phyloP scores from a whole-genome alignment of 1,140 invertebrate species.

The Lucilia sericata region DNA sequence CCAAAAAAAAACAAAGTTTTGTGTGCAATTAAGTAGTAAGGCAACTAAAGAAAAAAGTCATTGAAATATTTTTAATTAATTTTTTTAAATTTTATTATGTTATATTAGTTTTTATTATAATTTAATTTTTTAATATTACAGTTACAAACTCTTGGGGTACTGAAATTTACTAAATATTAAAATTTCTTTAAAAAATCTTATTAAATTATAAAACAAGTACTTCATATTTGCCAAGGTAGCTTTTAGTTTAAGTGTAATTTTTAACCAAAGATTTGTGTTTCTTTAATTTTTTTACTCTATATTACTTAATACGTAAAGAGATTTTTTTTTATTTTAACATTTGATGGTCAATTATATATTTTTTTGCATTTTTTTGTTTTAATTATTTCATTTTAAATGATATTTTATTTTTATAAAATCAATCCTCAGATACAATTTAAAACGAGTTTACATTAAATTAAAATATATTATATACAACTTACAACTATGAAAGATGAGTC shows the following conservation, averaged over 20 bases:
- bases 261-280: slow-evolving; percentile 24
- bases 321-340: not conserved
- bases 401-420: slow-evolving; percentile 13
- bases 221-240: slow-evolving; percentile 14
- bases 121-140: not conserved
- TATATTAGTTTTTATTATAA: not conserved
- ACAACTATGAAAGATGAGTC: not conserved
- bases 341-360: not conserved
- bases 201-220: not conserved
- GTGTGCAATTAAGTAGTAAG: slow-evolving; percentile 7
- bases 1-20: slow-evolving; percentile 3
- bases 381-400: not conserved
- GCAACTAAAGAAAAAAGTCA: not conserved
- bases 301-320: not conserved
- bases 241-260: not conserved
- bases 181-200: not conserved
- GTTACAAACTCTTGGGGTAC: not conserved
- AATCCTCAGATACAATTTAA: not conserved
- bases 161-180: not conserved
- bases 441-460: not conserved
- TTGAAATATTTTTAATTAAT: not conserved
- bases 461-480: not conserved
- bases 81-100: not conserved
- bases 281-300: not conserved
- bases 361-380: not conserved